Base-by-base conservation (phyloP, 2,888 invertebrate genomes). In the Lepidocyrtoides sp. region DNA sequence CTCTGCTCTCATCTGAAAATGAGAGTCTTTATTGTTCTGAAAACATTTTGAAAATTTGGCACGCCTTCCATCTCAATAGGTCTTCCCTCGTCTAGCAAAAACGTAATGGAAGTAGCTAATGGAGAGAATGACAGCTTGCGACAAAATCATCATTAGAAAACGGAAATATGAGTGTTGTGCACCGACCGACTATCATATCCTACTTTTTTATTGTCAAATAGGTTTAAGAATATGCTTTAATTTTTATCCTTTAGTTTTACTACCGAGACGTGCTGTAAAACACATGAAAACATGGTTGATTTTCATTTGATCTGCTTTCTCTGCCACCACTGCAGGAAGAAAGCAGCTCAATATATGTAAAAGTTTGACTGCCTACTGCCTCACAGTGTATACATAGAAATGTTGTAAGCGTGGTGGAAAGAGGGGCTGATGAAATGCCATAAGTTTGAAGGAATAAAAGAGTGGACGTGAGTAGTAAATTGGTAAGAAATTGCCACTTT, bases 401-500 rank as follows among this genome's bases (percentile, higher is more conserved):
- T 7, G 54, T n/a, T 12, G 54, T 14, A n/a, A 7, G n/a, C 54
- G 3, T 54, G n/a, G 54, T 14, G 54, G 54, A 54, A 14, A 3
- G n/a, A 26, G 1, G 10, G 8, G n/a, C 26, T 10, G 63, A 69
- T n/a, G 36, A n/a, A 32, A 69, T 17, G 57, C n/a, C n/a, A 36
- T 1, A 14, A n/a, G 8, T 60, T 12, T 8, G 8, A 23, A 14
- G n/a, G 36, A 69, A 14, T 66, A 2, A 69, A 32, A 57, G 41
- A 63, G 5, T 3, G 26, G n/a, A 63, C 23, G 4, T 63, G 23
- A 63, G n/a, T 20, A 23, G 41, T 26, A 48, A 77, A 48, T 51
- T 51, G 48, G 48, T n/a, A 51, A 77, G 14, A 51, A 77, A 77
- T 26, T 48, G 77, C 77, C 51, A 77, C 51, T 77, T 69, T 69